Conservation (phyloP, 2,113 vertebrate genomes). For the Proteles cristata region DNA sequence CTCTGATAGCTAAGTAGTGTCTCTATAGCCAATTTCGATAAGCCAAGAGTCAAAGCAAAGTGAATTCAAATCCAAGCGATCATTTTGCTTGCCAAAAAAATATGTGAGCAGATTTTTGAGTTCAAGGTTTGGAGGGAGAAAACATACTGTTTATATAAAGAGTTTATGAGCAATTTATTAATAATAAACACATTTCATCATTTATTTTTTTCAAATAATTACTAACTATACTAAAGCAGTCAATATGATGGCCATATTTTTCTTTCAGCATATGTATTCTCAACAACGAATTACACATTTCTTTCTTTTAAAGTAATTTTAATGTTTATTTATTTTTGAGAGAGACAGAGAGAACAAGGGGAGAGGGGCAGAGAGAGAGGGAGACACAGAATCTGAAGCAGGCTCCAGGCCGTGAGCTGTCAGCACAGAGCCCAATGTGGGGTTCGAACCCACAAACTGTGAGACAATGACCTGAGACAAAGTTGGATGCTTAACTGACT, state of each 20-base stretch:
- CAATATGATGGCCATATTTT: not conserved
- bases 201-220: conserved; percentile 51
- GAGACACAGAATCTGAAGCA: too few relatives aligned
- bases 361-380: too few relatives aligned
- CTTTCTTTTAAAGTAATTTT: too few relatives aligned
- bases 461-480: too few relatives aligned
- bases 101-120: not conserved
- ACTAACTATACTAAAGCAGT: conserved; percentile 35
- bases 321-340: too few relatives aligned
- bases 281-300: not conserved
- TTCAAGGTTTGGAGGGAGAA: conserved; percentile 37
- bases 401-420: too few relatives aligned
- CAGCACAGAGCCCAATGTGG: too few relatives aligned
- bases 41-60: conserved; percentile 39
- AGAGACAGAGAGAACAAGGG: too few relatives aligned
- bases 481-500: too few relatives aligned
- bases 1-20: conserved; percentile 33
- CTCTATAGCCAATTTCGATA: conserved; percentile 13
- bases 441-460: too few relatives aligned
- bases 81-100: conserved; percentile 25
- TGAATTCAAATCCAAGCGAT: not conserved
- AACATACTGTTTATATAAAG: conserved; percentile 24
- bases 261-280: conserved; percentile 44
- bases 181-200: conserved; percentile 24
- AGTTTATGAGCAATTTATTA: conserved; percentile 51